A percentile compares a stretch with the other conserved stretches of the same genome.
Conservation (phyloP, 2,797 vertebrate species). For the Oreonectes daqikongensis region DNA sequence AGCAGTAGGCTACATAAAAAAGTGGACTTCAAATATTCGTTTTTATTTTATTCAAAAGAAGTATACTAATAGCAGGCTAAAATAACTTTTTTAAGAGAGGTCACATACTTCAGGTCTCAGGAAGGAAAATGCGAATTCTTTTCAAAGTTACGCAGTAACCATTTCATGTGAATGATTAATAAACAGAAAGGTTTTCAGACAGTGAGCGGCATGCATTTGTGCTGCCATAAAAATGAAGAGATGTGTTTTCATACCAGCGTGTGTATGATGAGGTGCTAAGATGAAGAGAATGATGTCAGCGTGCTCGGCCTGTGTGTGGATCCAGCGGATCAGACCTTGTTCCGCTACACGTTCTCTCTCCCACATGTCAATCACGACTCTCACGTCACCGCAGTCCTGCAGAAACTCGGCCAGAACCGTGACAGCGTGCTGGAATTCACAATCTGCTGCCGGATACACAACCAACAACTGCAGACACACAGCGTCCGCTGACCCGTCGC, state of each 20-base stretch:
- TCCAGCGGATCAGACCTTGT: slow-evolving; percentile 80
- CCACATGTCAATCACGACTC: slow-evolving; percentile 79
- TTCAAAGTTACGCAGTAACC: neutral
- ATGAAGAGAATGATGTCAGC: slow-evolving; percentile 78
- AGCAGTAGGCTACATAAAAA: too few relatives aligned
- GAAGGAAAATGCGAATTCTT: neutral
- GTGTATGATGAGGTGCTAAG: slow-evolving; percentile 58
- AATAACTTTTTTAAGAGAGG: too few relatives aligned
- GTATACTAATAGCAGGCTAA: too few relatives aligned
- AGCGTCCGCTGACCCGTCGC: neutral
- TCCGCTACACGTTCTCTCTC: slow-evolving; percentile 78
- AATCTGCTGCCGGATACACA: slow-evolving; percentile 75
- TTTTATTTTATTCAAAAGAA: too few relatives aligned
- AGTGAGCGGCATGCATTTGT: neutral
- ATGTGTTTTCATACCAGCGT: neutral
- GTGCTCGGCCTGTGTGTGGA: slow-evolving; percentile 69
- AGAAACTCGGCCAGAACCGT: slow-evolving; percentile 79
- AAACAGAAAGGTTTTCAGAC: neutral
- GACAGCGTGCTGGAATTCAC: slow-evolving; percentile 75
- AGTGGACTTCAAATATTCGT: too few relatives aligned
- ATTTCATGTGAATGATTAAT: neutral
- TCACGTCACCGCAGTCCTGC: slow-evolving; percentile 68
- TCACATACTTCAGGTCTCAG: too few relatives aligned
- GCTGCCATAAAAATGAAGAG: slow-evolving; percentile 9
- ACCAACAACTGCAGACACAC: slow-evolving; percentile 69